A percentile compares a stretch with the other conserved stretches of the same genome.
phyloP scores from a whole-genome alignment of 1,140 invertebrate species.

The Trichonephila clavipes region DNA sequence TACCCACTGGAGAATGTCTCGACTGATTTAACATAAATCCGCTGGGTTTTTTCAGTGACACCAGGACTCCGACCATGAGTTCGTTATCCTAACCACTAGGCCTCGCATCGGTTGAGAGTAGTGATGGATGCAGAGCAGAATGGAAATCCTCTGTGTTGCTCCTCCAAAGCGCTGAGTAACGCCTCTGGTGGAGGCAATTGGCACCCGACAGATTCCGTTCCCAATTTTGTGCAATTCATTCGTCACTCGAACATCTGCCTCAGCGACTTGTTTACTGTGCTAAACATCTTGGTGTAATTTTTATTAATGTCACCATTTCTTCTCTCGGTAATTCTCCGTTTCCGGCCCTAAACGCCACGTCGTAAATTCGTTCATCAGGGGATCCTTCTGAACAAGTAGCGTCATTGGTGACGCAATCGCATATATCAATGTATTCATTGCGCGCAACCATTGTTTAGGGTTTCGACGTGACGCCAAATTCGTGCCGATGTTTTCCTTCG shows the following conservation, averaged over 20 bases:
- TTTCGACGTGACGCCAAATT: too few relatives aligned
- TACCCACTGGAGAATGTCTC: too few relatives aligned
- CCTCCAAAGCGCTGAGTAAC: not conserved
- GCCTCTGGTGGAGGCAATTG: not conserved
- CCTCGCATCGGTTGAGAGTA: too few relatives aligned
- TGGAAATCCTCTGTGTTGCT: too few relatives aligned
- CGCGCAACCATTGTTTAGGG: too few relatives aligned
- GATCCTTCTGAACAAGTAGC: slow-evolving; percentile 1
- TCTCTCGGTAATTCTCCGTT: slow-evolving; percentile 10
- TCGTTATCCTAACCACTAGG: too few relatives aligned
- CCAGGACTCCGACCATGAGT: too few relatives aligned
- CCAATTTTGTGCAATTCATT: slow-evolving; percentile 33
- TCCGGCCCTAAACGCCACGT: slow-evolving; percentile 24
- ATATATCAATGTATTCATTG: too few relatives aligned
- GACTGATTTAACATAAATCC: too few relatives aligned
- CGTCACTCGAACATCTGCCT: slow-evolving; percentile 16
- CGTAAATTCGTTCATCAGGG: slow-evolving; percentile 23
- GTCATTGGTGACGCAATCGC: not conserved
- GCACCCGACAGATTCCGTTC: not conserved
- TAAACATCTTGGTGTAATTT: slow-evolving; percentile 18
- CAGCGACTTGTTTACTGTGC: slow-evolving; percentile 17
- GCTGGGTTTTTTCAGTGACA: too few relatives aligned
- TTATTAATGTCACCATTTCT: slow-evolving; percentile 24
- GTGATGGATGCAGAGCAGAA: too few relatives aligned
- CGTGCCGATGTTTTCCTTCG: too few relatives aligned